Percentiles rank a stretch among this genome's conserved stretches.
These are phyloP conservation scores for Cantharis flavilabris DNA, from an alignment of 2,888 invertebrate genomes.

Conservation along the genomic window DNA sequence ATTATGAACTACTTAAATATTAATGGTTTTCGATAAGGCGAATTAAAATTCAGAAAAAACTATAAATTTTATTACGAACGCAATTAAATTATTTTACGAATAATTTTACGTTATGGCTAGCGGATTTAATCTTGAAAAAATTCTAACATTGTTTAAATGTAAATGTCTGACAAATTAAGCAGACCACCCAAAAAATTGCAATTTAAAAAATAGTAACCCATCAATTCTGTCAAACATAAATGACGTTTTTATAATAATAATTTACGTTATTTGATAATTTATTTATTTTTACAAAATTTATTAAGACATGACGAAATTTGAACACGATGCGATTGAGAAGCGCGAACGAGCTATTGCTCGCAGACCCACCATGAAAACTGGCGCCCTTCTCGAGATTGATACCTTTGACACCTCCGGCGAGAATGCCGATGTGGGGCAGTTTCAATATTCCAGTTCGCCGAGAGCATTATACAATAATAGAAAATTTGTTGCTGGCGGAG, in stretches of 20 bases:
- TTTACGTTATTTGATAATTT: background rate
- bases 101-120: background rate
- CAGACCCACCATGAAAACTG: conserved; percentile 23
- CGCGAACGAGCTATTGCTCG: conserved; percentile 16
- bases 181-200: background rate
- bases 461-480: conserved; percentile 64
- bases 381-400: conserved; percentile 17
- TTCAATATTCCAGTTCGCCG: conserved; percentile 65
- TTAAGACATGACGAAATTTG: conserved; percentile 33
- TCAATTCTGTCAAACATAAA: background rate
- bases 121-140: background rate
- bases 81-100: background rate
- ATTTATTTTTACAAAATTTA: background rate
- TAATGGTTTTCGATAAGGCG: conserved; percentile 26
- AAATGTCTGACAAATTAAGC: background rate
- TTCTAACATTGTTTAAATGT: background rate
- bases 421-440: background rate
- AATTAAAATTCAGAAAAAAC: conserved; percentile 31
- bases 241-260: background rate
- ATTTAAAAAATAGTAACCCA: background rate
- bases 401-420: background rate
- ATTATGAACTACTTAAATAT: conserved; percentile 34
- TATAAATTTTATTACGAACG: conserved; percentile 9
- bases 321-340: conserved; percentile 20
- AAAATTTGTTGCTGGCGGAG: conserved; percentile 55